Base-by-base conservation (phyloP, 2,113 vertebrate genomes). In the Cyprinodon brontotheroides region DNA sequence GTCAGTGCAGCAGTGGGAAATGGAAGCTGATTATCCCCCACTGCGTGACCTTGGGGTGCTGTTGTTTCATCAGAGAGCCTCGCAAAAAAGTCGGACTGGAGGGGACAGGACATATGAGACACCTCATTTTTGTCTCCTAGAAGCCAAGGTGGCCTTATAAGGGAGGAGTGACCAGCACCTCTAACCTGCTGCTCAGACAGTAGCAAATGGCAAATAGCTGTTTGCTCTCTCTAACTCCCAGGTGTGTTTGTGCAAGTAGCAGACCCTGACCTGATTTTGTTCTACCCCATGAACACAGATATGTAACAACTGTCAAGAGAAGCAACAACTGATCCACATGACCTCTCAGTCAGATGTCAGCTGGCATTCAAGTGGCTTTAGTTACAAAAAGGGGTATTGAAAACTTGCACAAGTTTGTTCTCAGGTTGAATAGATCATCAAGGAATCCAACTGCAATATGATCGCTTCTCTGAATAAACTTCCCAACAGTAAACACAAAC, bases 11-110 rank as follows among this genome's bases (percentile, higher is more conserved):
- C 13, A 47, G 73, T 2, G 60, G 74, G 72, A 81, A 65, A 80
- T 43, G 47, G 75, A 79, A 71, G 83, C 82, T 48, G 72, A 82
- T 89, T 70, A 64, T 68, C 68, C 67, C 77, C 71, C 40, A 80
- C 74, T 71, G 65, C 62, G 74, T 89, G 86, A 89, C 87, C 86
- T 89, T 92, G 89, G 89, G 74, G 69, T 63, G 64, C 3, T 65
- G 60, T 76, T 81, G 69, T 79, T 77, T 78, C 61, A 76, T 81
- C 75, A 61, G 70, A 38, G 65, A 45, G 59, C 60, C 9, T 50
- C 67, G 72, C 29, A n/a, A 29, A 68, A 40, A 50, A 80, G 60
- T 45, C 60, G 63, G 43, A 8, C 41, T 63, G 29, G 5, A 11
- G 20, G 15, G 13, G 14, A 11, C 4, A 22, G n/a, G 13, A 67